Evolutionary conservation across 2,113 vertebrate species (phyloP), one percentile per base, ranked within the genome.

Genomic region (Zootoca vivipara): DNA sequence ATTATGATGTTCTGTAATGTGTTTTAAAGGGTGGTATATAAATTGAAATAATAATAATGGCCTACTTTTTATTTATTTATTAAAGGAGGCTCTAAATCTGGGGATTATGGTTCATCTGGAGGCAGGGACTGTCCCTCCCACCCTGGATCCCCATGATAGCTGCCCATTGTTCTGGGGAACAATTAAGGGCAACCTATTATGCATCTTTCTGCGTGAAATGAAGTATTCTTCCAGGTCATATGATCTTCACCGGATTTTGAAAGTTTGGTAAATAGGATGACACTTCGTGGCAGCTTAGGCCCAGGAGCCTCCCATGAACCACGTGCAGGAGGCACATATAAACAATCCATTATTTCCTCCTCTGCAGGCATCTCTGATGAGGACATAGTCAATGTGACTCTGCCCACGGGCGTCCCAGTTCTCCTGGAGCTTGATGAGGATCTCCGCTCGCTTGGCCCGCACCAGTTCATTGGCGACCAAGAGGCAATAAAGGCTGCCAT

Each of bases 391-490:
- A 97, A 95, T 4, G 96, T 99, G 64, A 99, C 99, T 70, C 96
- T 99, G 33, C 99, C 99, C 58, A 99, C 99, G 7, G 99, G 98
- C 13, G 96, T 98, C 58, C 99, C 99, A 2, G 97, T 99, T 81
- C 96, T 99, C 30, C 96, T 99, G 52, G 98, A 99, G 92, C 93
- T 99, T 73, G 98, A 99, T 67, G 98, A 98, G 89, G 97, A 98
- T 91, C 97, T 99, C 73, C 96, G 7, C 15, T 96, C 98, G 1
- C 83, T 98, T 89, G 98, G 98, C 82, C 98, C 97, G 40, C 98
- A 99, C 72, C 96, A 96, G 94, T 99, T 99, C 70, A 93, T 99
- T 85, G 99, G 99, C 52, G 97, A 99, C 94, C 98, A 98, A 91
- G 97, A 96, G 74, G 98, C 98, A 74, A 99, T 99, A 93, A 97